Evolutionary conservation across 2,888 invertebrate species (phyloP).

Genomic region (Leptopilina drosophilae): DNA sequence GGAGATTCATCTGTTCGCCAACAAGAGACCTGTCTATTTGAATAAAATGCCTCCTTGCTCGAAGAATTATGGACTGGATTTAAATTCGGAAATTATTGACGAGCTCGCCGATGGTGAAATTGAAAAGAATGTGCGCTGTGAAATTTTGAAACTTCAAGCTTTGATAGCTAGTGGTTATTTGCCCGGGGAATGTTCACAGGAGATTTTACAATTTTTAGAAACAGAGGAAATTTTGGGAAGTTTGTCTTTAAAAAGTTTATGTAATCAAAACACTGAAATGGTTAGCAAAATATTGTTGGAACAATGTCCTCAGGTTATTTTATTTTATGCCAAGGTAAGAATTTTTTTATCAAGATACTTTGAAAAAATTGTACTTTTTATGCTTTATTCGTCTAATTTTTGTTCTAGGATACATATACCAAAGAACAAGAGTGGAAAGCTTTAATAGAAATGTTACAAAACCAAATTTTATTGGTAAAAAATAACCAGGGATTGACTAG

Average conservation of each 20-base stretch:
- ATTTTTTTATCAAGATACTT: not conserved
- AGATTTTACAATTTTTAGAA: conserved; percentile 82
- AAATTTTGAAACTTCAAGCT: conserved; percentile 78
- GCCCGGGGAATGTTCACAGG: conserved; percentile 79
- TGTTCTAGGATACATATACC: conserved; percentile 70
- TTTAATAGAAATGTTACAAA: conserved; percentile 70
- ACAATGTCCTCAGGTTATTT: conserved; percentile 81
- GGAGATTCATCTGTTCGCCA: conserved; percentile 76
- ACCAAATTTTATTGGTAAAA: conserved; percentile 66
- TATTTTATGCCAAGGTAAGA: conserved; percentile 83
- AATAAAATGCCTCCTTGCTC: conserved; percentile 78
- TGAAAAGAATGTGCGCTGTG: conserved; percentile 60
- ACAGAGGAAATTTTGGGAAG: conserved; percentile 79
- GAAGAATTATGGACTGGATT: conserved; percentile 63
- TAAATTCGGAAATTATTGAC: conserved; percentile 58
- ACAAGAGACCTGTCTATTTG: conserved; percentile 77
- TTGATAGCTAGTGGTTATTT: conserved; percentile 80
- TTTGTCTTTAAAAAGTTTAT: conserved; percentile 79
- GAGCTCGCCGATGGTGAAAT: conserved; percentile 57
- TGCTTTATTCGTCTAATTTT: not conserved
- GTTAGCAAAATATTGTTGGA: conserved; percentile 79
- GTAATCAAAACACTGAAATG: conserved; percentile 78
- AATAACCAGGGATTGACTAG: conserved; percentile 62
- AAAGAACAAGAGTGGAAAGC: conserved; percentile 74
- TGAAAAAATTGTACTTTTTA: no score